Base-by-base conservation (phyloP, 2,113 vertebrate genomes). In the Aptenodytes forsteri region DNA sequence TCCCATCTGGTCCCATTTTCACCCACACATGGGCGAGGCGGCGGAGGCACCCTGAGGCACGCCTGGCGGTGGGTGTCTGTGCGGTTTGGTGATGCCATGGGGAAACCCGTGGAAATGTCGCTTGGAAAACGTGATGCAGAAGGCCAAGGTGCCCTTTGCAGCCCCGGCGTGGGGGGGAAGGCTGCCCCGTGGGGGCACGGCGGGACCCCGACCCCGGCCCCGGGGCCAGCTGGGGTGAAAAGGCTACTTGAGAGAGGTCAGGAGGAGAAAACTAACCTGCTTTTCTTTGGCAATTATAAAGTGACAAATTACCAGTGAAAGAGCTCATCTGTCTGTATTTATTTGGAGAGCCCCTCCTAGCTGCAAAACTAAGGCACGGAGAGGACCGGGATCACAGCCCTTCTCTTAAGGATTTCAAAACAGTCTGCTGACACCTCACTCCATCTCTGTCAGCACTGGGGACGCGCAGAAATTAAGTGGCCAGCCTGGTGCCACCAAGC, bases 271-370 rank as follows among this genome's bases (percentile, higher is more conserved):
- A 61, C 73, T n/a, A n/a, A 93, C 47, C 96, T 69, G 94, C 83
- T 87, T 89, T 88, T 55, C 94, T 89, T n/a, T 23, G 91, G 89
- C 87, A 96, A 94, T 93, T 95, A 95, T n/a, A 65, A 81, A 95
- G 92, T 95, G 96, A 97, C 92, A 97, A 94, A 97, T 94, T 5
- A 75, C 20, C 92, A 54, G 94, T 7, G 88, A 64, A 47, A 83
- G 90, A 92, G 90, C 89, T 97, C 88, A 75, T 92, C 88, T 90
- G 92, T 84, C 83, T 56, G 71, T 58, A 19, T 95, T 90, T 93
- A 94, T 96, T 96, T 94, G 96, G 62, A 81, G 92, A 91, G 88
- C 36, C 70, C 55, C 76, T 52, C 27, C 87, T 44, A 3, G 3
- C 85, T 13, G 49, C 75, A 38, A 6, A 77, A 4, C 49, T 0